Conservation (phyloP, 2,797 vertebrate species). For the Sebastiscus albofasciatus region DNA sequence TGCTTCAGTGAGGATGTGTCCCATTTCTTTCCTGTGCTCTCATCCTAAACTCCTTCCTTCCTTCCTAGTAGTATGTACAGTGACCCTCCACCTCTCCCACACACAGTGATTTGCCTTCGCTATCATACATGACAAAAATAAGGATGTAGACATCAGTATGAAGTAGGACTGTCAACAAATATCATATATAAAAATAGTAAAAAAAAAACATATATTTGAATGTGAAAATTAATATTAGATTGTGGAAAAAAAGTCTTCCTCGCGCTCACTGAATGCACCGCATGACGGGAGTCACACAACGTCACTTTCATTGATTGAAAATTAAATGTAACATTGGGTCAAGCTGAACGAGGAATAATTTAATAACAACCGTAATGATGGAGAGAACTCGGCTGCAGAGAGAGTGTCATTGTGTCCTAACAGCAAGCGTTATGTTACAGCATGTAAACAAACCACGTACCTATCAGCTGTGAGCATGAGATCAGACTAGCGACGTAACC, state of each 20-base stretch:
- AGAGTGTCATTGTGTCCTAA: too few relatives aligned
- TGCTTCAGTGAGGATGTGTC: not conserved
- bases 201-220: not conserved
- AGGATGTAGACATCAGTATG: not conserved
- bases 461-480: too few relatives aligned
- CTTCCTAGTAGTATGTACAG: not conserved
- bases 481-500: too few relatives aligned
- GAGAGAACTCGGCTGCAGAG: too few relatives aligned
- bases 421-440: too few relatives aligned
- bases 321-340: too few relatives aligned
- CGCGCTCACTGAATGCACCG: too few relatives aligned
- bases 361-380: too few relatives aligned
- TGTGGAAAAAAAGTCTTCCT: not conserved
- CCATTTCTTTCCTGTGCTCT: not conserved
- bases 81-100: not conserved
- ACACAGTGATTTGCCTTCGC: not conserved
- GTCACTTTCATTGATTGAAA: too few relatives aligned
- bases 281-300: too few relatives aligned
- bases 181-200: not conserved
- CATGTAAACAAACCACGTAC: too few relatives aligned
- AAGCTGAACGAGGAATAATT: too few relatives aligned
- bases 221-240: not conserved
- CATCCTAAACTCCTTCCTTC: not conserved
- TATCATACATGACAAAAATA: not conserved
- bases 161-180: not conserved